Base-by-base conservation (phyloP, 2,113 vertebrate species). In the Cyprinodon brontotheroides region DNA sequence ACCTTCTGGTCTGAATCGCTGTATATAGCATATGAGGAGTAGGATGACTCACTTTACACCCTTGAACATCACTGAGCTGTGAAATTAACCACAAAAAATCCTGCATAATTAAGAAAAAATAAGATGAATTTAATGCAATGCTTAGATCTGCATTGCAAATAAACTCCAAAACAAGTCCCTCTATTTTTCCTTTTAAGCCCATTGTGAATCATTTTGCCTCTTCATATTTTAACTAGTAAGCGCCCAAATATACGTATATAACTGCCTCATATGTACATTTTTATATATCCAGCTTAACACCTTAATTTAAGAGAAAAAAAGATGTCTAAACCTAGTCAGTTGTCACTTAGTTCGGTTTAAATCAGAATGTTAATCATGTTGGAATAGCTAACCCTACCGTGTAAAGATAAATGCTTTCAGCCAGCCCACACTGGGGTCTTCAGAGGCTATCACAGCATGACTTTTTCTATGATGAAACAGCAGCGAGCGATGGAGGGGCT, bases 401-500 rank as follows among this genome's bases (percentile, higher is more conserved):
- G 74, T 83, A 71, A 60, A 59, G 57, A 82, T 83, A 78, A 82
- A 86, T 83, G 40, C 77, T 79, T 80, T 78, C 57, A 65, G 64
- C 78, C 86, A 80, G 11, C 86, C 82, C 84, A 83, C 78, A 72
- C 76, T 39, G 15, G 74, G 83, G 74, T 88, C 67, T 79, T 89
- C 61, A 50, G 78, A 84, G 85, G 90, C 86, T 77, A 71, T 79
- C 75, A 22, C 90, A 83, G 88, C 87, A 69, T 75, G 84, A 83
- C 79, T 83, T 86, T 57, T 85, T 82, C 81, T 62, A 63, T 90
- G 87, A 91, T 91, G 84, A 90, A 87, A 91, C 85, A 48, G 79
- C 77, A 84, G 80, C 69, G 22, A 82, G 80, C 47, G 4, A 69
- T 65, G 70, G 78, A 77, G 80, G 77, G 87, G 87, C 79, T 84